These are phyloP conservation scores for Piezodorus guildinii DNA, from an alignment of 1,140 invertebrate species.

Conservation along the genomic window DNA sequence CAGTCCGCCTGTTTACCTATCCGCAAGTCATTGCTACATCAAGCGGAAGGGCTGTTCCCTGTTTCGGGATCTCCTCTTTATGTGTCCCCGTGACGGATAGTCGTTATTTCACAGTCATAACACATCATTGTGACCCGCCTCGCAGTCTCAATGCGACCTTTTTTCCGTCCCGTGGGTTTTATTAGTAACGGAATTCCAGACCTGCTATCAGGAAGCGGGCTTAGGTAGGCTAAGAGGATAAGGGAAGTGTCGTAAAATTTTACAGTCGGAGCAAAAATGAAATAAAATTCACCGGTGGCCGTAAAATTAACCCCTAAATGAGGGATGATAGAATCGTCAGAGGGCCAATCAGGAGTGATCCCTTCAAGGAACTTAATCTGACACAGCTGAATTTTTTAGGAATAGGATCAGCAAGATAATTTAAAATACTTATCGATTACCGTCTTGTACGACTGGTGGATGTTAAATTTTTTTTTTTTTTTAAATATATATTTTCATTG, in stretches of 20 bases:
- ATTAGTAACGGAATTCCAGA: constrained; percentile 6
- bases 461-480: no score
- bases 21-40: constrained; percentile 11
- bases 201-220: background rate
- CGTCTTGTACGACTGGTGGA: no score
- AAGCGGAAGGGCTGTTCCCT: background rate
- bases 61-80: background rate
- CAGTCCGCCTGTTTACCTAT: constrained; percentile 8
- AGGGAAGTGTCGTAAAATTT: constrained; percentile 1
- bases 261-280: background rate
- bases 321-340: no score
- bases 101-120: constrained; percentile 1
- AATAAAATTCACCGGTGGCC: no score
- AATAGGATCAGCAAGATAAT: no score
- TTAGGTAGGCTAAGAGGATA: background rate
- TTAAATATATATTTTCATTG: no score
- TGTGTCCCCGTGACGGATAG: background rate
- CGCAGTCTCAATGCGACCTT: background rate
- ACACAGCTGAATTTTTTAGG: no score
- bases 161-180: background rate
- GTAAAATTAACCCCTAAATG: no score
- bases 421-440: no score
- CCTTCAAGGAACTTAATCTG: no score
- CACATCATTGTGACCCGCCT: background rate
- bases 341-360: no score